These are phyloP conservation scores for Merops nubicus DNA, from an alignment of 2,113 vertebrate species.

Conservation along the genomic window DNA sequence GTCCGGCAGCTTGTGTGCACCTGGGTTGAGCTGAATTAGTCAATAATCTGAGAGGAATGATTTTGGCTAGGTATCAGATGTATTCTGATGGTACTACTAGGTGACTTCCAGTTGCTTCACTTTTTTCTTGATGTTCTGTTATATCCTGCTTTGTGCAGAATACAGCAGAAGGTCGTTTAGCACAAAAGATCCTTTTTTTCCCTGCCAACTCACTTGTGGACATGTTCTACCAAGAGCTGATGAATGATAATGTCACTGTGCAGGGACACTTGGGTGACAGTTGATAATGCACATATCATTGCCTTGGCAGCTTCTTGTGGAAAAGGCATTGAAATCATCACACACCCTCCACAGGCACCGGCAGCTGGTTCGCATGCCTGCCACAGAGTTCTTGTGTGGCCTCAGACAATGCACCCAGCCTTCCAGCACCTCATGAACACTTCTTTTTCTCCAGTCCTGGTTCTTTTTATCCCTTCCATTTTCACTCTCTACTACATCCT, in stretches of 20 bases:
- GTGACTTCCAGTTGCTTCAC: background rate
- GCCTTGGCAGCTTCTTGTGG: background rate
- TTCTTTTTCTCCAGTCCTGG: background rate
- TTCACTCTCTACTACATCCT: background rate
- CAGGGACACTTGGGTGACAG: background rate
- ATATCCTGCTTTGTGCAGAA: background rate
- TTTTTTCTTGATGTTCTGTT: background rate
- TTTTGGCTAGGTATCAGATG: background rate
- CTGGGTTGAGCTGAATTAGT: background rate
- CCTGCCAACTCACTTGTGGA: background rate
- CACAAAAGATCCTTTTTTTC: background rate
- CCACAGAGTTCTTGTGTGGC: background rate
- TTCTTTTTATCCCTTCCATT: background rate
- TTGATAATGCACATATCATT: background rate
- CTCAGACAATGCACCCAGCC: fast-evolving
- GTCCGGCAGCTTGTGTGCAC: background rate
- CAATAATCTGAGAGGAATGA: background rate
- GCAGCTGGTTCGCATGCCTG: background rate
- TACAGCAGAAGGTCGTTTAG: background rate
- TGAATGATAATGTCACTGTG: background rate
- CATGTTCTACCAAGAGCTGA: background rate
- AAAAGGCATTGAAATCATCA: background rate
- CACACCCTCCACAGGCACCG: fast-evolving
- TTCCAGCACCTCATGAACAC: background rate
- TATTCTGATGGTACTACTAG: background rate